These are phyloP conservation scores for Dioctria linearis DNA, from an alignment of 2,888 invertebrate genomes.

Conservation along the genomic window DNA sequence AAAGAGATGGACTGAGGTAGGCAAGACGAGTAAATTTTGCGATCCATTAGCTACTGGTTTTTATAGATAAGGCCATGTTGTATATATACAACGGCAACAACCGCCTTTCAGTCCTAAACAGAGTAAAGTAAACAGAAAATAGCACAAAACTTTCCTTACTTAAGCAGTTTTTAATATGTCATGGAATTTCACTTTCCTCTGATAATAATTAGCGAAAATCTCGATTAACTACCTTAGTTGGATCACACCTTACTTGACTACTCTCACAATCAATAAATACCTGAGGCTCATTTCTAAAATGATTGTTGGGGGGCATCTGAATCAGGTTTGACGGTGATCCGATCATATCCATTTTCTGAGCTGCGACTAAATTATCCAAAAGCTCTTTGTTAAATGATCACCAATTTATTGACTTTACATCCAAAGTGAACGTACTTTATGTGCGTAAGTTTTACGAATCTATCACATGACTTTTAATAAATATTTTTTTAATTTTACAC, in stretches of 20 bases:
- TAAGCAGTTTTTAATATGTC: conserved; percentile 1
- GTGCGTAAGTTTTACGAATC: background rate
- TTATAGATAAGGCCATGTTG: conserved; percentile 14
- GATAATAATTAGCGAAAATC: conserved; percentile 26
- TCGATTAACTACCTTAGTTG: conserved; percentile 28
- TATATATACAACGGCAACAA: conserved; percentile 1
- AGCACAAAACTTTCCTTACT: conserved; percentile 31
- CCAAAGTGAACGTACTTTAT: background rate
- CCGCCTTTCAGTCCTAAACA: background rate
- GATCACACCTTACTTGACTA: conserved; percentile 29
- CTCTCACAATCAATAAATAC: conserved; percentile 17
- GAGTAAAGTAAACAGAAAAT: conserved; percentile 49
- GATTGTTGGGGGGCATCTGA: conserved; percentile 50
- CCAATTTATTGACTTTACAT: background rate
- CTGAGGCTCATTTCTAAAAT: conserved; percentile 46
- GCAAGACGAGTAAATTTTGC: conserved; percentile 18
- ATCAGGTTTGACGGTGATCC: conserved; percentile 45
- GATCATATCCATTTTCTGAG: conserved; percentile 39
- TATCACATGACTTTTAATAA: conserved; percentile 39
- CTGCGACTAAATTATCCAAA: background rate
- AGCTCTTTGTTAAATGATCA: background rate
- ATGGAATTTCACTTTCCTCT: conserved; percentile 47
- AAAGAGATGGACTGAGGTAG: background rate
- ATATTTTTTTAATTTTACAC: background rate
- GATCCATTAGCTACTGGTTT: conserved; percentile 36